These are phyloP conservation scores for Cryptoleucopteryx plumbea DNA, from an alignment of 2,113 vertebrate species.

Conservation along the genomic window DNA sequence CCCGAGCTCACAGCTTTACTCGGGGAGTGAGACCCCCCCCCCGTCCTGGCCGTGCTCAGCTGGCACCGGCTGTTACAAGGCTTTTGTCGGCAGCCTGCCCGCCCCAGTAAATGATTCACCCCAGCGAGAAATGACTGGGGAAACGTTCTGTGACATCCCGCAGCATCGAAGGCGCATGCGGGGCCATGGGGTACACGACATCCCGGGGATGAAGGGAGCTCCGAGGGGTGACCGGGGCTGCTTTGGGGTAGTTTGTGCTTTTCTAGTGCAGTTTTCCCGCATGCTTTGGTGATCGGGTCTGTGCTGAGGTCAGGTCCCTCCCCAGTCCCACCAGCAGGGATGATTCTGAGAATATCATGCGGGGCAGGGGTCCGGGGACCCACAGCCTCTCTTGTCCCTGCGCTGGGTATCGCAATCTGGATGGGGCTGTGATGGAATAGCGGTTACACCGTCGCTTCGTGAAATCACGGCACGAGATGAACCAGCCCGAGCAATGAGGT, in stretches of 20 bases:
- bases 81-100: neutral
- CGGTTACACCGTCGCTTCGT: accelerated
- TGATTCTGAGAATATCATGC: neutral
- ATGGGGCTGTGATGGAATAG: neutral
- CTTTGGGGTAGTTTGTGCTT: neutral
- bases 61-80: neutral
- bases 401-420: accelerated
- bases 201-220: accelerated
- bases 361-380: neutral
- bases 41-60: too few species aligned
- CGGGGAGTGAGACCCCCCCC: neutral
- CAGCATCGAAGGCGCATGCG: accelerated
- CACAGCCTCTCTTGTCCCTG: neutral
- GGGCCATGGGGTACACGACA: accelerated
- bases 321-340: neutral
- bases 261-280: neutral
- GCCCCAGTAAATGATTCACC: neutral
- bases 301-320: accelerated
- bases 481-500: accelerated
- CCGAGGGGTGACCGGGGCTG: neutral
- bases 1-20: neutral
- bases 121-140: neutral
- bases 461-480: neutral
- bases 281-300: accelerated
- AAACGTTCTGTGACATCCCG: accelerated